phyloP scores from a whole-genome alignment of 1,140 invertebrate species.

The Paraescarpia echinospica region DNA sequence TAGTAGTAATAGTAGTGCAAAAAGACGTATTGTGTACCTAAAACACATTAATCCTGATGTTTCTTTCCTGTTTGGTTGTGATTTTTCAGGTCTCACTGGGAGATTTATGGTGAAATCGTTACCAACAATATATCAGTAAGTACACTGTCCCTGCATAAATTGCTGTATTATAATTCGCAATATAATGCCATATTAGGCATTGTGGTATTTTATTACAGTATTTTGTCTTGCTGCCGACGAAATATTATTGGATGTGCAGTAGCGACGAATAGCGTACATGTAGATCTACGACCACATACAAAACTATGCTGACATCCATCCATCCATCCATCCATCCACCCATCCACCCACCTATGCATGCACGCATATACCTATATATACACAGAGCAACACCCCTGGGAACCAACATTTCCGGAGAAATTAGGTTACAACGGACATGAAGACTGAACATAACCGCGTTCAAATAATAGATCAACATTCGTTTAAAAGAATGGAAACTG shows the following conservation, averaged over 20 bases:
- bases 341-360: too few relatives aligned
- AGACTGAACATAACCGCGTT: not conserved
- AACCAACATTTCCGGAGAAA: too few relatives aligned
- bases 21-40: too few relatives aligned
- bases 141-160: slow-evolving; percentile 30
- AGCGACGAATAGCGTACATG: too few relatives aligned
- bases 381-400: too few relatives aligned
- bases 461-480: not conserved
- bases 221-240: not conserved
- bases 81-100: slow-evolving; percentile 85
- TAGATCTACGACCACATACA: too few relatives aligned
- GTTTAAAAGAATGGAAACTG: not conserved
- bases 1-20: too few relatives aligned
- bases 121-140: slow-evolving; percentile 98
- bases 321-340: too few relatives aligned
- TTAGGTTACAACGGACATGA: not conserved
- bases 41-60: not conserved
- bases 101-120: slow-evolving; percentile 98
- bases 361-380: too few relatives aligned
- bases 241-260: not conserved
- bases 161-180: not conserved
- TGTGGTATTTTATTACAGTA: not conserved
- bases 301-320: too few relatives aligned
- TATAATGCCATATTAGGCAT: not conserved
- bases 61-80: not conserved